phyloP scores from a whole-genome alignment of 2,797 vertebrate species.

The Gastrophryne carolinensis region DNA sequence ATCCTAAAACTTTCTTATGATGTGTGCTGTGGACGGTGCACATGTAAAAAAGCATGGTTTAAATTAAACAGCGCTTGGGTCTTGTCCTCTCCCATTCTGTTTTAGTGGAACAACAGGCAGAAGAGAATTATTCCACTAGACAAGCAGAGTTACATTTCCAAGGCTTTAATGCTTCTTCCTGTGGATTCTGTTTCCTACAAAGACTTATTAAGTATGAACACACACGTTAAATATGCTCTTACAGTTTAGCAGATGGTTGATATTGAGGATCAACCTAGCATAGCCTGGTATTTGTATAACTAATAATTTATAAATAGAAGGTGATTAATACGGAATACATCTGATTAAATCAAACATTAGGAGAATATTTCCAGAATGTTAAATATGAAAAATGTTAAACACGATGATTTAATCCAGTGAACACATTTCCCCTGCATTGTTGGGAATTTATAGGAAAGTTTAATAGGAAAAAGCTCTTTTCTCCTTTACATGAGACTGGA shows the following conservation, averaged over 20 bases:
- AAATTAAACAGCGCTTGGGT: slow-evolving; percentile 42
- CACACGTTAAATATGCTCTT: slow-evolving; percentile 69
- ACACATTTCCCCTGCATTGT: slow-evolving; percentile 58
- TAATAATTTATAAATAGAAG: slow-evolving; percentile 81
- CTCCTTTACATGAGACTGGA: too few relatives aligned
- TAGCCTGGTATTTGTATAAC: slow-evolving; percentile 77
- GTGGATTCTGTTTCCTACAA: slow-evolving; percentile 59
- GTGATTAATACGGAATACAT: slow-evolving; percentile 80
- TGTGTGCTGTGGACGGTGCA: not conserved
- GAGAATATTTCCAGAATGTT: slow-evolving; percentile 75
- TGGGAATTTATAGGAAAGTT: slow-evolving; percentile 56
- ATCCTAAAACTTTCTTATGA: not conserved
- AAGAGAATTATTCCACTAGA: slow-evolving; percentile 61
- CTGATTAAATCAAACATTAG: slow-evolving; percentile 69
- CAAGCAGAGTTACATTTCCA: slow-evolving; percentile 59
- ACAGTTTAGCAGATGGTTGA: slow-evolving; percentile 68
- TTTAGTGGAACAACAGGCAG: slow-evolving; percentile 55
- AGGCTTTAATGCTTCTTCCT: slow-evolving; percentile 56
- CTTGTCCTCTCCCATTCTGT: slow-evolving; percentile 53
- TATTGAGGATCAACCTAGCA: slow-evolving; percentile 62
- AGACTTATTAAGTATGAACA: slow-evolving; percentile 63
- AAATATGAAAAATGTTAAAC: slow-evolving; percentile 70
- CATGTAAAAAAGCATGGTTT: slow-evolving; percentile 26
- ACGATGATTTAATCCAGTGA: slow-evolving; percentile 66
- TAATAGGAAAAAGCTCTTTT: too few relatives aligned